Conservation (phyloP, 2,113 vertebrate genomes). For the Strix uralensis region DNA sequence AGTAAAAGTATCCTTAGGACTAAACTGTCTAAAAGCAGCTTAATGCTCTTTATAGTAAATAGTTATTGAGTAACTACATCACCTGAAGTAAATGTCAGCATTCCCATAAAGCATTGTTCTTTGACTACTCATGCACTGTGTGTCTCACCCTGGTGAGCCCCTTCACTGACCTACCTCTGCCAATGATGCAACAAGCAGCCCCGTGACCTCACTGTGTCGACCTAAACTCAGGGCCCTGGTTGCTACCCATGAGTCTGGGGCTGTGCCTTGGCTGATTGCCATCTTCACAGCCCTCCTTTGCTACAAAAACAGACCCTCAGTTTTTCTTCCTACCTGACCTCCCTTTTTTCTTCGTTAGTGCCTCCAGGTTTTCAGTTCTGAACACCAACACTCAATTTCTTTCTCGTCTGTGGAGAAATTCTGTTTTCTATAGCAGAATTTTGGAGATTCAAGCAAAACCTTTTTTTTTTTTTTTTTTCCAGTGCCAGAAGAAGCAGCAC, state of each 20-base stretch:
- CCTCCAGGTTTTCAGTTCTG: neutral
- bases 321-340: neutral
- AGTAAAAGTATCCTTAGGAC: neutral
- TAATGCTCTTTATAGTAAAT: neutral
- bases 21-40: neutral
- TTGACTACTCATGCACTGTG: neutral
- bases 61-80: neutral
- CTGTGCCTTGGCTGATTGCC: neutral
- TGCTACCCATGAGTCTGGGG: neutral
- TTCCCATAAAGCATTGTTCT: neutral
- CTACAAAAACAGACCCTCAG: neutral
- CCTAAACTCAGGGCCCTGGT: neutral
- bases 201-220: accelerated
- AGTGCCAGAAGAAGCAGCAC: neutral
- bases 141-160: neutral
- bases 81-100: neutral
- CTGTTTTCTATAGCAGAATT: neutral
- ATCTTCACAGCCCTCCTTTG: neutral
- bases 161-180: neutral
- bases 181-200: neutral
- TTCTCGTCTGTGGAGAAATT: neutral
- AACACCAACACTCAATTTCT: neutral
- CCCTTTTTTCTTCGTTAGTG: neutral
- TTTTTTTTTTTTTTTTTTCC: neutral
- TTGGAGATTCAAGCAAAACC: neutral